A percentile compares a stretch with the other conserved stretches of the same genome.
Conservation (phyloP, 2,797 vertebrate genomes). For the Cheracebus regulus region DNA sequence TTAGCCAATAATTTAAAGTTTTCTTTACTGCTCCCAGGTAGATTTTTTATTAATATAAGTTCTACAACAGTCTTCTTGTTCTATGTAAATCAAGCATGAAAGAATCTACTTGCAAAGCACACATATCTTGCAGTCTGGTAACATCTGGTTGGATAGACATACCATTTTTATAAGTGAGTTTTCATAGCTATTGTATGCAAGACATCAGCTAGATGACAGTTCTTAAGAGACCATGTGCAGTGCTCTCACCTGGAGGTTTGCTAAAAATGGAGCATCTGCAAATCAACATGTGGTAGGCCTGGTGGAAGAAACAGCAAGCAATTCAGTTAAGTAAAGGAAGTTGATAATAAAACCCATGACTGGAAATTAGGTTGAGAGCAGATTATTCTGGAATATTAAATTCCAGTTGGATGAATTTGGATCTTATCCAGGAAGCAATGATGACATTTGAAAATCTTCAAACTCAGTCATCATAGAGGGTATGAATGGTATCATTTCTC, state of each 20-base stretch:
- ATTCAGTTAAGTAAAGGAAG: background rate
- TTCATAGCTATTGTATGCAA: background rate
- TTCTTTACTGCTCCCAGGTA: background rate
- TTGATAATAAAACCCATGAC: background rate
- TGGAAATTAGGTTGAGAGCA: background rate
- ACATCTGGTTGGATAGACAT: background rate
- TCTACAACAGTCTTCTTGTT: background rate
- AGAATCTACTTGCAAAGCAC: background rate
- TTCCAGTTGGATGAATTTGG: background rate
- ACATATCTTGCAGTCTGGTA: background rate
- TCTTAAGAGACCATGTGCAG: background rate
- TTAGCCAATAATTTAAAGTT: background rate
- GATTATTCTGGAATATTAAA: background rate
- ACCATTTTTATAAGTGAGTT: background rate
- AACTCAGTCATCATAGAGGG: background rate
- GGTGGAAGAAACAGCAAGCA: background rate
- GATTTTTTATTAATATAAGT: background rate
- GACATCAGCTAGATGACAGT: background rate
- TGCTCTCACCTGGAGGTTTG: background rate
- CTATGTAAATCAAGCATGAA: background rate
- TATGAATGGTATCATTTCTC: background rate
- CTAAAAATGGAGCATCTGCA: background rate
- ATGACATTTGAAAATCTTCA: background rate
- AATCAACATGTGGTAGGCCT: background rate
- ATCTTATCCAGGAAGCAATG: background rate